These are phyloP conservation scores for Sebastes fasciatus DNA, from an alignment of 2,113 vertebrate species.

Conservation along the genomic window DNA sequence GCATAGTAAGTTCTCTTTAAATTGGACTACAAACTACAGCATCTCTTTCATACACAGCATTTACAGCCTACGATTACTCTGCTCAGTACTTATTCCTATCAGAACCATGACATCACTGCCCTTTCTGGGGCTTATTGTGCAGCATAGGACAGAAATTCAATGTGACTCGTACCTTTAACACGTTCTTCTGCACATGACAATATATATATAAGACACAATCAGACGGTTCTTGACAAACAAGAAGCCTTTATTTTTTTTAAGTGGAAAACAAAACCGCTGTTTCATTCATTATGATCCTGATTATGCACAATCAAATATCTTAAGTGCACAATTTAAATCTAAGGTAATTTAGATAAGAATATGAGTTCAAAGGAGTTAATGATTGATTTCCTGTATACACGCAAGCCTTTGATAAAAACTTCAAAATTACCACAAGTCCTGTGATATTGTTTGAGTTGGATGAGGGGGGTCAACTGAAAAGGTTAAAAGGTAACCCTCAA, in stretches of 20 bases:
- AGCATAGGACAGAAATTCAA: not conserved
- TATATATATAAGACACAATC: slow-evolving; percentile 26
- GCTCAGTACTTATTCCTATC: too few relatives aligned
- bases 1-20: not conserved
- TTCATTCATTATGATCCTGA: slow-evolving; percentile 80
- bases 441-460: slow-evolving; percentile 89
- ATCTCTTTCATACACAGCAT: not conserved
- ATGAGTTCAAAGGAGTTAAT: slow-evolving; percentile 77
- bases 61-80: not conserved
- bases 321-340: slow-evolving; percentile 82
- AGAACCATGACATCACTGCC: not conserved
- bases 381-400: slow-evolving; percentile 78
- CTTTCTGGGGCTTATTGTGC: not conserved
- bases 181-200: not conserved
- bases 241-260: slow-evolving; percentile 85
- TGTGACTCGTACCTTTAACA: not conserved
- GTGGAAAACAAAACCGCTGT: slow-evolving; percentile 82
- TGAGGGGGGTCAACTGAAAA: slow-evolving; percentile 88
- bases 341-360: slow-evolving; percentile 80
- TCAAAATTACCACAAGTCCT: slow-evolving; percentile 87
- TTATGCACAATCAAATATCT: slow-evolving; percentile 82
- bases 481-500: slow-evolving; percentile 69
- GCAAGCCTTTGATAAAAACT: slow-evolving; percentile 78
- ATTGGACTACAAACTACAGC: not conserved
- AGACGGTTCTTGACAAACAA: slow-evolving; percentile 81